phyloP scores from a whole-genome alignment of 2,797 vertebrate genomes.

The Pangasius macronema region DNA sequence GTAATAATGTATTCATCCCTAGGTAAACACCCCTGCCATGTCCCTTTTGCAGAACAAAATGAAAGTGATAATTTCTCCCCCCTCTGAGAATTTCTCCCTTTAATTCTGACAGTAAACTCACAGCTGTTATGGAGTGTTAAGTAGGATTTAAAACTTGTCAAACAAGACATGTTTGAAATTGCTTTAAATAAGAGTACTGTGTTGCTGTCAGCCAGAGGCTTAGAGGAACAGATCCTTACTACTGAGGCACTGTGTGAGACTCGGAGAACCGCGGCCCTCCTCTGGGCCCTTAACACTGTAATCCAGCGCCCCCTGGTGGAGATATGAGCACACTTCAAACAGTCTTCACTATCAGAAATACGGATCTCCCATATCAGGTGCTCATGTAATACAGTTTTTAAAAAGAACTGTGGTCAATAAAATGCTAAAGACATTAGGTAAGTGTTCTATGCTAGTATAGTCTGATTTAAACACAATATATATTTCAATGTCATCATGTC shows the following conservation, averaged over 20 bases:
- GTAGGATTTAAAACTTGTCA: constrained; percentile 90
- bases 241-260: constrained; percentile 82
- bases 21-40: constrained; percentile 80
- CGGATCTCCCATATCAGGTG: not conserved
- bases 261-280: constrained; percentile 74
- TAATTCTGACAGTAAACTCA: constrained; percentile 87
- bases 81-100: constrained; percentile 81
- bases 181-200: constrained; percentile 88
- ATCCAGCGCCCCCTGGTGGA: constrained; percentile 78
- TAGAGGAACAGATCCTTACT: constrained; percentile 83
- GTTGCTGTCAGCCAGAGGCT: constrained; percentile 85
- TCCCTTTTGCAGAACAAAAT: constrained; percentile 82
- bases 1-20: constrained; percentile 81
- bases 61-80: constrained; percentile 81
- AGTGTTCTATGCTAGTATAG: not conserved
- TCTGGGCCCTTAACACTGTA: constrained; percentile 68
- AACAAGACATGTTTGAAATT: constrained; percentile 90
- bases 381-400: not conserved
- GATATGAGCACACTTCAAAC: not conserved
- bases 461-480: not conserved
- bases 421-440: not conserved
- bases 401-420: not conserved
- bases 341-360: not conserved
- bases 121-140: constrained; percentile 85
- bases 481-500: not conserved